Percentiles rank a stretch among this genome's conserved stretches.
phyloP scores from a whole-genome alignment of 2,797 vertebrate species.

The Cuculus canorus region DNA sequence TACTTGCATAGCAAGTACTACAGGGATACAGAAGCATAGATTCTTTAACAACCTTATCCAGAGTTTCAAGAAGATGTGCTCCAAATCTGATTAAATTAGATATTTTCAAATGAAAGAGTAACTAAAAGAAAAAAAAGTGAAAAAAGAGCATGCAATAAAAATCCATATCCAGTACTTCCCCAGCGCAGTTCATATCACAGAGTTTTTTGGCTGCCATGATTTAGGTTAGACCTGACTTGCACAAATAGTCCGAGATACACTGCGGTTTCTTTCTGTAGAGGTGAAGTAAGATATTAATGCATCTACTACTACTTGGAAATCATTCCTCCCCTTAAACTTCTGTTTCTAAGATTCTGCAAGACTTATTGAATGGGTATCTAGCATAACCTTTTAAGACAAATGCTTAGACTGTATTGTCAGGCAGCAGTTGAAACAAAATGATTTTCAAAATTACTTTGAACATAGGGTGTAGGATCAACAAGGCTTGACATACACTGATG shows the following conservation, averaged over 20 bases:
- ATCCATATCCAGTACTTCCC: neutral
- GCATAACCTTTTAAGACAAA: neutral
- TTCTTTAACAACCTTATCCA: neutral
- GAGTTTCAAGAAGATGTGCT: neutral
- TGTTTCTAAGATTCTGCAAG: neutral
- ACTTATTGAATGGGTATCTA: neutral
- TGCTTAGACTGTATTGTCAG: neutral
- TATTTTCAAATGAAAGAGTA: neutral
- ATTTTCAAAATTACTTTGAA: neutral
- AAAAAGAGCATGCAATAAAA: neutral
- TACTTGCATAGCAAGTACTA: neutral
- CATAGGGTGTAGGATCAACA: fast-evolving
- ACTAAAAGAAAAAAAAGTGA: too few species aligned
- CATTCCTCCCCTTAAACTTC: neutral
- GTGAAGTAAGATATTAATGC: neutral
- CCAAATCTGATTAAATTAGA: neutral
- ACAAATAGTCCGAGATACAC: neutral
- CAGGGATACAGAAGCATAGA: neutral
- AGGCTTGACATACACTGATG: neutral
- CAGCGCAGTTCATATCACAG: neutral
- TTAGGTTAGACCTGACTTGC: neutral
- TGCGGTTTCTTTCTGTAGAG: neutral
- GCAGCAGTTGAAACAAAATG: neutral
- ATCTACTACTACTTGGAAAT: neutral
- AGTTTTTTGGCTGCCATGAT: neutral